phyloP scores from a whole-genome alignment of 2,888 invertebrate genomes.

The Xestoiulus laeticollis region DNA sequence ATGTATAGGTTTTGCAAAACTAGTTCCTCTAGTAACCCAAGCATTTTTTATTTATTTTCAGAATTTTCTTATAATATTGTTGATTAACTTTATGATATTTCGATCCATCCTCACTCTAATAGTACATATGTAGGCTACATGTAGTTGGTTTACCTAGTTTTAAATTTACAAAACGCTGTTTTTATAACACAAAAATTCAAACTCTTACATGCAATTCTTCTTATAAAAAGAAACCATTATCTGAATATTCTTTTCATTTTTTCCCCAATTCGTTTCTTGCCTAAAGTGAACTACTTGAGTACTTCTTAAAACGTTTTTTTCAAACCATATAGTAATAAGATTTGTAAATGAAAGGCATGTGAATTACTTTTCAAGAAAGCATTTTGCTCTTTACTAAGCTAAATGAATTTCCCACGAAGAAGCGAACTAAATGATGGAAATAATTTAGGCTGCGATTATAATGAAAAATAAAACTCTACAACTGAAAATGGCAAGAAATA shows the following conservation, averaged over 20 bases:
- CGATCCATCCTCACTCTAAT: too few species aligned
- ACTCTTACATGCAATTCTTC: too few species aligned
- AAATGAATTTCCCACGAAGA: conserved; percentile 2
- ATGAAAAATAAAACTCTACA: neutral
- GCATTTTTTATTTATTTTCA: too few species aligned
- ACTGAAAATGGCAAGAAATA: neutral
- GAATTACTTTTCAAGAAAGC: neutral
- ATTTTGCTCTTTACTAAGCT: neutral
- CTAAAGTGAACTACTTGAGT: neutral
- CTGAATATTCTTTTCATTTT: neutral
- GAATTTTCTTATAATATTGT: too few species aligned
- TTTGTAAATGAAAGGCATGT: neutral
- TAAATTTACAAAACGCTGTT: too few species aligned
- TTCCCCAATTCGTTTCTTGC: neutral
- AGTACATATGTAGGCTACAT: too few species aligned
- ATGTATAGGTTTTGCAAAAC: too few species aligned
- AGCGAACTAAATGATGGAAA: neutral
- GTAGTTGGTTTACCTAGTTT: too few species aligned
- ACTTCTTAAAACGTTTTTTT: neutral
- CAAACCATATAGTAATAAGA: neutral
- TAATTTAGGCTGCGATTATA: neutral
- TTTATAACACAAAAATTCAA: too few species aligned
- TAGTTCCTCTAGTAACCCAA: too few species aligned
- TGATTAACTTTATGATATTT: too few species aligned
- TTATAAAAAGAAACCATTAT: neutral